phyloP scores from a whole-genome alignment of 2,888 invertebrate genomes.

The Lamellibrachia satsuma region DNA sequence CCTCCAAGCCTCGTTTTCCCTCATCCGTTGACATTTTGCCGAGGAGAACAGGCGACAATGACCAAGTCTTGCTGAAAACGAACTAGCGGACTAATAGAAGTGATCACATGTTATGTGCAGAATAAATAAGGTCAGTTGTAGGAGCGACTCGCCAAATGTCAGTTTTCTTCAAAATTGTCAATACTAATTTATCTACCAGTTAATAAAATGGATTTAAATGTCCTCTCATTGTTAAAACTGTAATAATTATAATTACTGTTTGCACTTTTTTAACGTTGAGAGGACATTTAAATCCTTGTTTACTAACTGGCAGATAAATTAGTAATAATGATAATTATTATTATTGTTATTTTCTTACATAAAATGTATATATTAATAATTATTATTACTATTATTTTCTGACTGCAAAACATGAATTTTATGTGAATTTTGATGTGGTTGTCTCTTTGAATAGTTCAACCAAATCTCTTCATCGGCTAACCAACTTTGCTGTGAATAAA shows the following conservation, averaged over 20 bases:
- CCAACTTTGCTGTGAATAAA: no score
- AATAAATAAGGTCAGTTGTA: neutral
- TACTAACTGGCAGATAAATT: no score
- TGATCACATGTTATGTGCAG: neutral
- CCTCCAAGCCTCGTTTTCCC: neutral
- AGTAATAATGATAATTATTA: neutral
- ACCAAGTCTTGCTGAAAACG: neutral
- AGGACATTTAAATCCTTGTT: no score
- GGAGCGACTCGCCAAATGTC: neutral
- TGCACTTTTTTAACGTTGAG: no score
- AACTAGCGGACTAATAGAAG: neutral
- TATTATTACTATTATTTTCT: no score
- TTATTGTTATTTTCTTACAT: neutral
- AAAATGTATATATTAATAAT: no score
- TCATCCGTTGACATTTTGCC: neutral
- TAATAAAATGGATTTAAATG: neutral
- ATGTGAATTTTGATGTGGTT: no score
- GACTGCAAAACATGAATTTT: neutral
- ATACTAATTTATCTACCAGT: neutral
- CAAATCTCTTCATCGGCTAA: no score
- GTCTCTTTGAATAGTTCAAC: neutral
- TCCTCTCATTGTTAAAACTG: neutral
- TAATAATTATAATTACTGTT: no score
- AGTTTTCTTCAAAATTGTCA: neutral
- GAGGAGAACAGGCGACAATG: neutral